Percentiles rank a stretch among this genome's conserved stretches.
Conservation (phyloP, 2,888 invertebrate species). For the Adela reaumurella region DNA sequence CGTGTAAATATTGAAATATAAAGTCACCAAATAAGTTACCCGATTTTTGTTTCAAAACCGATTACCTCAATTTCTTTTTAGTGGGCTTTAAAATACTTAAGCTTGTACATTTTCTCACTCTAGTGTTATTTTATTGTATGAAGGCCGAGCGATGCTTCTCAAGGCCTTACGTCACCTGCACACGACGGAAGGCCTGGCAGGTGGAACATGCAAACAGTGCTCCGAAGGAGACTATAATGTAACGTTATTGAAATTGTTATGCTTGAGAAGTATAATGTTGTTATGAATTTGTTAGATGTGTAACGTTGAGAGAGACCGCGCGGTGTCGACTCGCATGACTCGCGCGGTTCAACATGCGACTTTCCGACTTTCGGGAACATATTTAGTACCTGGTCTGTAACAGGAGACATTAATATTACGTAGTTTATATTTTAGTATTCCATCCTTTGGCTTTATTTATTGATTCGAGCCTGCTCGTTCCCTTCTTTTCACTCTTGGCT, state of each 20-base stretch:
- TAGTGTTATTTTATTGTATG: not conserved
- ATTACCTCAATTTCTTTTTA: slow-evolving; percentile 53
- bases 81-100: slow-evolving; percentile 21
- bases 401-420: not conserved
- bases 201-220: too few relatives aligned
- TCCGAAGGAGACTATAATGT: too few relatives aligned
- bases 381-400: not conserved
- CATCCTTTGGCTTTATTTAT: not conserved
- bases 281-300: too few relatives aligned
- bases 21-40: slow-evolving; percentile 52
- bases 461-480: not conserved
- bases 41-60: slow-evolving; percentile 47
- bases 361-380: not conserved
- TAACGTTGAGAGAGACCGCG: too few relatives aligned
- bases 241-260: too few relatives aligned
- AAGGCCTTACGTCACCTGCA: too few relatives aligned
- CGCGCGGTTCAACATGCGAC: too few relatives aligned
- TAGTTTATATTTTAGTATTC: not conserved
- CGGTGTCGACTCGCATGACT: too few relatives aligned
- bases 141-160: not conserved
- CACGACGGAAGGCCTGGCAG: too few relatives aligned
- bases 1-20: slow-evolving; percentile 35
- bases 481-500: not conserved
- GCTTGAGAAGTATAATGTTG: too few relatives aligned
- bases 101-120: not conserved